Percentiles rank a stretch among this genome's conserved stretches.
These are phyloP conservation scores for Drosophila trapezifrons DNA, from an alignment of 1,140 invertebrate genomes.

Conservation along the genomic window DNA sequence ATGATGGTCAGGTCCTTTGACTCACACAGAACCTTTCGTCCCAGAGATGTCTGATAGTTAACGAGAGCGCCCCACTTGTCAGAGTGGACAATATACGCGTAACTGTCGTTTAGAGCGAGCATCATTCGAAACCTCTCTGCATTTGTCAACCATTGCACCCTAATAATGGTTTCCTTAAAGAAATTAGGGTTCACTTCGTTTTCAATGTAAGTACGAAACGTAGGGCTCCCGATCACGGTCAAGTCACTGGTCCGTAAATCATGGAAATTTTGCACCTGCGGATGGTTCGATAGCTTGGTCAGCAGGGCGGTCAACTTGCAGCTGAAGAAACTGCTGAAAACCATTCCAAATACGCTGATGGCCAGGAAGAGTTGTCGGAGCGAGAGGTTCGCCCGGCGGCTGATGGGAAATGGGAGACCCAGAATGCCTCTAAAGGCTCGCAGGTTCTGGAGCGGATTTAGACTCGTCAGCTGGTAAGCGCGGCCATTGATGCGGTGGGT, in stretches of 20 bases:
- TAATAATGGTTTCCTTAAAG: neutral
- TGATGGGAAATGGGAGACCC: constrained; percentile 27
- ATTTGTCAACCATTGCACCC: neutral
- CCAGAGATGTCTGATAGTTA: neutral
- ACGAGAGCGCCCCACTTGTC: neutral
- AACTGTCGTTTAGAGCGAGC: constrained; percentile 1
- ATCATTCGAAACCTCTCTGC: neutral
- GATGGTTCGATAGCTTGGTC: constrained; percentile 7
- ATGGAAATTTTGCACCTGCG: constrained; percentile 21
- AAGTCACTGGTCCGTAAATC: constrained; percentile 42
- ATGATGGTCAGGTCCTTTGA: constrained; percentile 1
- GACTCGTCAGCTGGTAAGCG: neutral
- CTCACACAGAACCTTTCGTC: neutral
- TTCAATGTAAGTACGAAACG: neutral
- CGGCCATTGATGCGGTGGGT: neutral
- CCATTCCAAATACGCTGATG: constrained; percentile 49
- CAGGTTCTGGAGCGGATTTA: constrained; percentile 33
- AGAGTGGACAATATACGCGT: neutral
- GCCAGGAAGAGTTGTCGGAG: constrained; percentile 39
- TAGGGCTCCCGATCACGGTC: neutral
- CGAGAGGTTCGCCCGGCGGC: neutral
- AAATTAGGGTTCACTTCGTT: neutral
- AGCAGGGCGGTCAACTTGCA: constrained; percentile 53
- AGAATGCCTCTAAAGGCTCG: constrained; percentile 34
- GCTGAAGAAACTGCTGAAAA: constrained; percentile 39